These are phyloP conservation scores for Alcedo atthis DNA, from an alignment of 2,797 vertebrate genomes.

Conservation along the genomic window DNA sequence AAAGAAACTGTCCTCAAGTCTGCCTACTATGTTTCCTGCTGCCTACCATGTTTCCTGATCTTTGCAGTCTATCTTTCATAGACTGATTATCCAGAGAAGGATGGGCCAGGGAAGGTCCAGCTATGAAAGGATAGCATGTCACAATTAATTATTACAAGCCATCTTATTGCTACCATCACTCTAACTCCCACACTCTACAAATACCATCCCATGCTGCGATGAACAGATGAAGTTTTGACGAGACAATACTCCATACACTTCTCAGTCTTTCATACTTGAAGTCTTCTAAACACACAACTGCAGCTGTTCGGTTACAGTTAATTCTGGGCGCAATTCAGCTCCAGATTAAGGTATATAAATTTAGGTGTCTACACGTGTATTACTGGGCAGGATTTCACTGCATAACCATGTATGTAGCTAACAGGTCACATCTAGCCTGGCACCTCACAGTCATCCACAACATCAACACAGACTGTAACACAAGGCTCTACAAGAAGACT, in stretches of 20 bases:
- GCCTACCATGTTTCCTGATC: not conserved
- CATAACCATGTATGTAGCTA: not conserved
- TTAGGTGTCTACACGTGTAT: rapidly evolving
- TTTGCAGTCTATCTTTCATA: not conserved
- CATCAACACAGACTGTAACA: not conserved
- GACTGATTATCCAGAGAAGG: not conserved
- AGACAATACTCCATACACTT: not conserved
- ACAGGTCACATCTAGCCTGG: not conserved
- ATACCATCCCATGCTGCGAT: not conserved
- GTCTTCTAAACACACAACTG: not conserved
- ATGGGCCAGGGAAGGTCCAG: not conserved
- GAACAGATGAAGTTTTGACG: not conserved
- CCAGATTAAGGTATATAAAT: not conserved
- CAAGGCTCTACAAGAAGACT: not conserved
- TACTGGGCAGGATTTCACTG: not conserved
- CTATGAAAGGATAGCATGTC: not conserved
- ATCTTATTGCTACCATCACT: not conserved
- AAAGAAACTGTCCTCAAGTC: constrained; percentile 17
- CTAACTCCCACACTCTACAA: not conserved
- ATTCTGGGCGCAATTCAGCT: not conserved
- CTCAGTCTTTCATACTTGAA: not conserved
- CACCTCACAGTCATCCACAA: not conserved
- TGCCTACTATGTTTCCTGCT: not conserved
- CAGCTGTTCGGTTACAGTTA: not conserved
- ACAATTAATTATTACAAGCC: not conserved